Evolutionary conservation across 2,113 vertebrate genomes (phyloP).

Genomic region (Lynx canadensis): DNA sequence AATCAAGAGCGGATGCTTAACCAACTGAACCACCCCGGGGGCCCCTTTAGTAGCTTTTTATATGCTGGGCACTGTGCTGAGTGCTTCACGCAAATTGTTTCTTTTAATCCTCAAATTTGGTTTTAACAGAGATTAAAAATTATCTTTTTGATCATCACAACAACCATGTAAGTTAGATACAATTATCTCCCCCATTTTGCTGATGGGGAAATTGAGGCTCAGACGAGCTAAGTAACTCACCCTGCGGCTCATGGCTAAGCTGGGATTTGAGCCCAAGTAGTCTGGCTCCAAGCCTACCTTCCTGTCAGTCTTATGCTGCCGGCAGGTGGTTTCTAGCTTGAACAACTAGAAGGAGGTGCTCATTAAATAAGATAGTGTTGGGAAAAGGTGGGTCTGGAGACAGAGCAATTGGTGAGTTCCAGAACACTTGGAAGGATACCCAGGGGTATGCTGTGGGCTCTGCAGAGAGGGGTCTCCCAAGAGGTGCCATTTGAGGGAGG

Average conservation of each 20-base stretch:
- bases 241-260: neutral
- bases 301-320: neutral
- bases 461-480: neutral
- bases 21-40: too few species aligned
- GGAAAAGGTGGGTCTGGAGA: neutral
- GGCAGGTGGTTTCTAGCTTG: neutral
- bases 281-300: neutral
- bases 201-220: neutral
- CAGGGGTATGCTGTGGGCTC: neutral
- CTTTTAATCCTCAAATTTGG: neutral
- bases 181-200: neutral
- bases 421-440: neutral
- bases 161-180: neutral
- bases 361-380: neutral
- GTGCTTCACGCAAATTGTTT: neutral
- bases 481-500: neutral
- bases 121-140: neutral
- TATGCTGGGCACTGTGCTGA: neutral
- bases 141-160: neutral
- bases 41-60: neutral
- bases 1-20: too few species aligned
- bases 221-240: neutral
- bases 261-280: neutral
- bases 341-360: too few species aligned
- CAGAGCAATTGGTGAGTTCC: too few species aligned